Evolutionary conservation across 2,797 vertebrate genomes (phyloP).

Genomic region (Neosilurus mollespiculum): DNA sequence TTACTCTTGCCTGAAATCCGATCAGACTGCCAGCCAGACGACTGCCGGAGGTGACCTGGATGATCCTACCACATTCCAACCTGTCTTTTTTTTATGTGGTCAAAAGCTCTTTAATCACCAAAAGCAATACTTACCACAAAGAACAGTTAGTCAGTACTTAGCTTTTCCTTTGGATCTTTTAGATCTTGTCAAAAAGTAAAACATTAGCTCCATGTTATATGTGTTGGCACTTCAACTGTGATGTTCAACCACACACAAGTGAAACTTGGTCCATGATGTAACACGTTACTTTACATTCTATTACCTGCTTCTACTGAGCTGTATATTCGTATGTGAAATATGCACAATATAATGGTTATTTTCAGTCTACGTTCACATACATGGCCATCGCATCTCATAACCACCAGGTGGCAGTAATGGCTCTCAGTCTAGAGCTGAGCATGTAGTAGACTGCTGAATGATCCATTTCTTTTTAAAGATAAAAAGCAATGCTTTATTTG

Average conservation of each 20-base stretch:
- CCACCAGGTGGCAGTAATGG: conserved; percentile 50
- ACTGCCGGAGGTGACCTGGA: not conserved
- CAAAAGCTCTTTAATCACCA: not conserved
- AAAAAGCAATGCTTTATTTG: too few relatives aligned
- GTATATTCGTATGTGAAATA: not conserved
- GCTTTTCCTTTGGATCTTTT: not conserved
- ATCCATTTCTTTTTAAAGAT: not conserved
- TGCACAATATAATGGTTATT: not conserved
- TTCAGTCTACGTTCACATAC: not conserved
- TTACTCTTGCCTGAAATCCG: conserved; percentile 6
- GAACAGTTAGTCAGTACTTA: not conserved
- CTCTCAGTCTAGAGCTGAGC: not conserved
- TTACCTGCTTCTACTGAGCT: not conserved
- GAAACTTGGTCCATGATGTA: not conserved
- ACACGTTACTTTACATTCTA: not conserved
- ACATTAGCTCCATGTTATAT: not conserved
- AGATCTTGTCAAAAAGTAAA: not conserved
- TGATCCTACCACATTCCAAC: not conserved
- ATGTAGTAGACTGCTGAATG: not conserved
- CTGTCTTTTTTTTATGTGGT: not conserved
- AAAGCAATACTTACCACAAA: not conserved
- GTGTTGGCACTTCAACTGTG: not conserved
- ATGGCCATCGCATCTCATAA: not conserved
- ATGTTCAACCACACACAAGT: not conserved
- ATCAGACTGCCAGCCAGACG: not conserved